These are phyloP conservation scores for Ammodytes marinus DNA, from an alignment of 2,113 vertebrate species.

Conservation along the genomic window DNA sequence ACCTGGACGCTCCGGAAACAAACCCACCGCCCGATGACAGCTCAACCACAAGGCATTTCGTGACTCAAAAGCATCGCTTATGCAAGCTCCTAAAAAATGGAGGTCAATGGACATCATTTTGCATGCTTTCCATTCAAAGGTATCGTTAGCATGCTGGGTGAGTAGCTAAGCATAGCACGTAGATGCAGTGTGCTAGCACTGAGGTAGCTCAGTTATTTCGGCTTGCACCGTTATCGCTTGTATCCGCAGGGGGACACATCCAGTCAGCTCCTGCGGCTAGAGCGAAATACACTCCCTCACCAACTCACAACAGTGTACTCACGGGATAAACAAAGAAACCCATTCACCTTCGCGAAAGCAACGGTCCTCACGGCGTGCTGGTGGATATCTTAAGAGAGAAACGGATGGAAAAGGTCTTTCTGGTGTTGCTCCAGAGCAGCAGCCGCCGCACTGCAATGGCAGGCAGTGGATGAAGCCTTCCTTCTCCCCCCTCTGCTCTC, in stretches of 20 bases:
- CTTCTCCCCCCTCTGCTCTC: conserved; percentile 60
- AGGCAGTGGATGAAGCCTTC: conserved; percentile 80
- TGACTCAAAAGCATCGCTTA: background rate
- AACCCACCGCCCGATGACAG: conserved; percentile 66
- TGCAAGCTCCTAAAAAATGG: background rate
- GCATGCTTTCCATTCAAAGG: background rate
- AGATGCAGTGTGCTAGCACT: conserved; percentile 59
- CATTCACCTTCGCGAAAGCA: conserved; percentile 76
- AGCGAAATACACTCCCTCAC: conserved; percentile 12
- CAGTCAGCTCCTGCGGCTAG: conserved; percentile 53
- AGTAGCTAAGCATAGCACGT: conserved; percentile 67
- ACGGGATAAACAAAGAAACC: conserved; percentile 49
- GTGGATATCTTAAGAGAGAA: conserved; percentile 53
- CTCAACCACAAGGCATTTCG: conserved; percentile 32
- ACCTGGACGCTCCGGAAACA: conserved; percentile 65
- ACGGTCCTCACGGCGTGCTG: conserved; percentile 63
- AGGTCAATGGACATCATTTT: background rate
- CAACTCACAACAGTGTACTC: conserved; percentile 15
- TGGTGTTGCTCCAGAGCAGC: conserved; percentile 77
- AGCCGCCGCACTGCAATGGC: conserved; percentile 84
- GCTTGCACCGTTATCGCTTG: conserved; percentile 71
- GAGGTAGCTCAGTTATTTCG: conserved; percentile 67
- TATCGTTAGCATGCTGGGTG: conserved; percentile 40
- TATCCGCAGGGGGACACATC: conserved; percentile 62
- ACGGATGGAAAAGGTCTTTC: conserved; percentile 55